Evolutionary conservation across 2,797 vertebrate species (phyloP), one percentile per base, ranked within the genome.

Genomic region (Alosa sapidissima): DNA sequence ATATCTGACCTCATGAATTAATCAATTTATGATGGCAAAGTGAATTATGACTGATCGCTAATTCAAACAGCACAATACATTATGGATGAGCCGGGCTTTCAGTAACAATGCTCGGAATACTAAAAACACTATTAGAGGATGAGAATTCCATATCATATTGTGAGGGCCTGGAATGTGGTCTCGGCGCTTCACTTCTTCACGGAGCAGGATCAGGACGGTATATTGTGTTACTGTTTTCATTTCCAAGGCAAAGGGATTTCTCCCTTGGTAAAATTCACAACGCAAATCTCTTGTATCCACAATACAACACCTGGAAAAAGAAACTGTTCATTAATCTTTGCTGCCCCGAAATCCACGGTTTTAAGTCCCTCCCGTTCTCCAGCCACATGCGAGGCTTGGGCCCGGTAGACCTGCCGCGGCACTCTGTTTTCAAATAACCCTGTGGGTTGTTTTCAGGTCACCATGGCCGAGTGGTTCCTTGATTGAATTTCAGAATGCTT

Each of bases 221-320:
- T 94, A 94, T 94, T 94, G 92, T 92, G 91, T 94, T 93, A 91
- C 93, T 95, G 95, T 95, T 96, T 95, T 94, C 91, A 90, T 95
- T 95, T 94, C 94, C 93, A 94, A 91, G 85, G 85, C 87, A 47
- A 47, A 91, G 91, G 93, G 94, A 93, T 95, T 94, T 96, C 92
- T 93, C 88, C 83, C 93, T 90, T 92, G 93, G 92, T 94, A 92
- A 93, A 94, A 93, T 89, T 91, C 91, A 89, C 91, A 88, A 83
- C 89, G 89, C 88, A 94, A 95, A 96, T 93, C 94, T 94, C 93
- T 94, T 95, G 93, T 94, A 94, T 95, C 94, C 95, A 95, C 95
- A 96, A 94, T 93, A 94, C 92, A 94, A 95, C 95, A 95, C 95
- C 94, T 96, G 95, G 94, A 95, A 95, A 96, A 95, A 96, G 94